Base-by-base conservation (phyloP, 2,113 vertebrate genomes). In the Puma concolor region DNA sequence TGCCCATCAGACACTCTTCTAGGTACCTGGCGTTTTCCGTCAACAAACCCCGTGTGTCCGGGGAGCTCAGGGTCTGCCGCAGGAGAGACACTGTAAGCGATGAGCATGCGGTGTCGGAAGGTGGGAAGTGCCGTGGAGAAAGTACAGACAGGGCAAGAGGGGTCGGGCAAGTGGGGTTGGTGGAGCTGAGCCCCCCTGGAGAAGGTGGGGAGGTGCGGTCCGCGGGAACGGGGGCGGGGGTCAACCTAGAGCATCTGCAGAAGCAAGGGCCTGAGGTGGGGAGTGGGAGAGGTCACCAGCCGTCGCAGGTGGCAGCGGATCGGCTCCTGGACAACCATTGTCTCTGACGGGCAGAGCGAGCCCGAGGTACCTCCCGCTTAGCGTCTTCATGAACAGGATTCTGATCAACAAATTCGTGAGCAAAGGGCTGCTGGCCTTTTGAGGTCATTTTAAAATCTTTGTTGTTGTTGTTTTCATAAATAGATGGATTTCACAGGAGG, bases 261-360 rank as follows among this genome's bases (percentile, higher is more conserved):
- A 9, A 19, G 8, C 13, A 11, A 4, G 63, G 29, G 76, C 12
- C 76, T 17, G 1, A 27, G 4, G 4, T 38, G 89, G 89, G 27
- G 33, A 50, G 48, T 10, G 7, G 38, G 50, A 7, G 16, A 63
- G 77, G 21, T 25, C 8, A 2, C 19, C 57, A 8, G 21, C 57
- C 0, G 21, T 60, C 2, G 8, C 57, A 9, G 14, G 57, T n/a
- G 54, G 41, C 21, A 21, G 52, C 38, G 1, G 21, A 1, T 0
- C 0, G 13, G 48, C 74, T 54, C 31, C 44, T 2, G n/a, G 54
- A 0, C 4, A 12, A 11, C n/a, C 71, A 1, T 54, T 16, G 10
- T 16, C 64, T 50, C 13, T 21, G 66, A 19, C 14, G 4, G 77
- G 27, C 41, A 19, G 5, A 7, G 14, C 1, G 6, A 7, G 12